A percentile compares a stretch with the other conserved stretches of the same genome.
phyloP scores from a whole-genome alignment of 2,888 invertebrate species.

The Dynastes maya region DNA sequence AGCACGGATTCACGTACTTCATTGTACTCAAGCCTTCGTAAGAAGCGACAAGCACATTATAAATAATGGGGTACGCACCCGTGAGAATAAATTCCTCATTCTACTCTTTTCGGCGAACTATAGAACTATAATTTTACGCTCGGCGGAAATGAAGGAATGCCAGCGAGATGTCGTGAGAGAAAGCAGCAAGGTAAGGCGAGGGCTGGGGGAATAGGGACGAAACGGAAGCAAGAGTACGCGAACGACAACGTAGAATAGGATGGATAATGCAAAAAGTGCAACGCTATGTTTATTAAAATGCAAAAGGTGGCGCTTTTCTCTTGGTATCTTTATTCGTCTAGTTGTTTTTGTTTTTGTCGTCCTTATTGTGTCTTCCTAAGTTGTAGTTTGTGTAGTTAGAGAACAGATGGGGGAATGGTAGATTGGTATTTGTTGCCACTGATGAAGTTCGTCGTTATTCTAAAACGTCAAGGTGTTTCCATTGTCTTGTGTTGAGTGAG shows the following conservation, averaged over 20 bases:
- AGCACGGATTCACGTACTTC: neutral
- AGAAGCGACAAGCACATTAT: conserved; percentile 4
- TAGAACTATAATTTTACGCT: conserved; percentile 28
- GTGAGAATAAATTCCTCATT: conserved; percentile 37
- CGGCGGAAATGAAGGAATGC: conserved; percentile 31
- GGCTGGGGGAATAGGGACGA: neutral
- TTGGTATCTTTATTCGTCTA: neutral
- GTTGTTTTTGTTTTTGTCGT: conserved; percentile 1
- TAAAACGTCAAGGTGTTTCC: neutral
- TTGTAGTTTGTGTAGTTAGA: no score
- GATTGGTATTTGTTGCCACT: neutral
- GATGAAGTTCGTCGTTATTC: conserved; percentile 6
- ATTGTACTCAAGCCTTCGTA: neutral
- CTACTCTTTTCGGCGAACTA: conserved; percentile 25
- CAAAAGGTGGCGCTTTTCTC: conserved; percentile 6
- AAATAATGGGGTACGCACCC: conserved; percentile 23
- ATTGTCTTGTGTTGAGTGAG: neutral
- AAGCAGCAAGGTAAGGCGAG: neutral
- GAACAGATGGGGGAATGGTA: no score
- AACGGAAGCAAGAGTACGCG: no score
- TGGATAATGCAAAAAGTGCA: conserved; percentile 40
- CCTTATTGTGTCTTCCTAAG: neutral
- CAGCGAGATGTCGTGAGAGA: neutral
- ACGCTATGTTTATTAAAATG: conserved; percentile 35
- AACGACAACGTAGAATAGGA: neutral